A percentile compares a stretch with the other conserved stretches of the same genome.
Evolutionary conservation across 2,888 invertebrate genomes (phyloP).

Genomic region (Ochropacha duplaris): DNA sequence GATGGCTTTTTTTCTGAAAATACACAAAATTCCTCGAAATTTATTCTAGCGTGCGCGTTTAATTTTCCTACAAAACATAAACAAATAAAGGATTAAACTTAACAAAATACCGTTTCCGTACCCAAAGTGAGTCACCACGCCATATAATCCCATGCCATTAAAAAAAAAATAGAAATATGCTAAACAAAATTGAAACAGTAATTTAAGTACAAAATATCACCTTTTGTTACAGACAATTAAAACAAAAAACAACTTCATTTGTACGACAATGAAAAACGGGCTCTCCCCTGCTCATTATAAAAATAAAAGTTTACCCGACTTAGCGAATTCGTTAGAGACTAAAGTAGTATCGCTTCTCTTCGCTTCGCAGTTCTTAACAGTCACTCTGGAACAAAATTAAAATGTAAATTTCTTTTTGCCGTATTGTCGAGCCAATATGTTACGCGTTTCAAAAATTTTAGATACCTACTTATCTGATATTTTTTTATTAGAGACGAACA

Average conservation of each 20-base stretch:
- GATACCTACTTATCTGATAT: too few relatives aligned
- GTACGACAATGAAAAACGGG: background rate
- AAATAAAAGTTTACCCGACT: constrained; percentile 3
- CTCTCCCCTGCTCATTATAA: background rate
- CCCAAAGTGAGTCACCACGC: background rate
- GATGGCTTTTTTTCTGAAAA: too few relatives aligned
- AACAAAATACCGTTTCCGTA: background rate
- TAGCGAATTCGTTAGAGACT: constrained; percentile 3
- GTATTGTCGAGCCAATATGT: constrained; percentile 10
- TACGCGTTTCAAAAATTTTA: constrained; percentile 21
- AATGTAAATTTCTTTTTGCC: constrained; percentile 60
- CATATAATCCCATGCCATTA: background rate
- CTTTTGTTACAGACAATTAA: background rate
- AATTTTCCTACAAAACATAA: background rate
- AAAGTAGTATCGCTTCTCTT: constrained; percentile 1
- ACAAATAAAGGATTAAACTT: background rate
- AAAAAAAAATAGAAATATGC: background rate
- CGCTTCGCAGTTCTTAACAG: constrained; percentile 10
- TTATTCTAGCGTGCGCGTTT: too few relatives aligned
- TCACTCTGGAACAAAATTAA: constrained; percentile 53
- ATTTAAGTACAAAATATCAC: background rate
- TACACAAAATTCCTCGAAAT: too few relatives aligned
- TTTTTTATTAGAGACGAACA: too few relatives aligned
- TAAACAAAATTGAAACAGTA: background rate
- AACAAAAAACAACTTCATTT: constrained; percentile 3